A percentile compares a stretch with the other conserved stretches of the same genome.
These are phyloP conservation scores for Poecilus cupreus DNA, from an alignment of 2,888 invertebrate genomes.

Conservation along the genomic window DNA sequence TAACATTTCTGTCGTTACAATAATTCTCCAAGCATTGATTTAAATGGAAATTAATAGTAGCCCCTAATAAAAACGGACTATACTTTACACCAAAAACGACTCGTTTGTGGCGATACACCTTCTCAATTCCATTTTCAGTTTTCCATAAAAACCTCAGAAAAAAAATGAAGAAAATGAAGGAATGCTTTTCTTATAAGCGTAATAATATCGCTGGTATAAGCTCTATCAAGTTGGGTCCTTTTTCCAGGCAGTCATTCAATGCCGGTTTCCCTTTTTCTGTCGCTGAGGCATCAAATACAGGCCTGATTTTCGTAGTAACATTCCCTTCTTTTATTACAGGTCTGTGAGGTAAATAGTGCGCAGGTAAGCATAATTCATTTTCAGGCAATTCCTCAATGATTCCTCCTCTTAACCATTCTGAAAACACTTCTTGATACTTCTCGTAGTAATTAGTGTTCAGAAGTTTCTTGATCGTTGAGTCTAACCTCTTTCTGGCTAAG, in stretches of 20 bases:
- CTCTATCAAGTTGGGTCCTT: background rate
- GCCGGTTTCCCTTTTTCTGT: constrained; percentile 56
- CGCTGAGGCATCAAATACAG: constrained; percentile 66
- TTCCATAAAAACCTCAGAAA: constrained; percentile 64
- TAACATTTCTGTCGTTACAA: background rate
- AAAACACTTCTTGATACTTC: constrained; percentile 61
- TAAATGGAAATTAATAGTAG: constrained; percentile 24
- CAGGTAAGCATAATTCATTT: constrained; percentile 6
- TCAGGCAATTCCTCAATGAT: constrained; percentile 50
- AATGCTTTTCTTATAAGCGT: constrained; percentile 66
- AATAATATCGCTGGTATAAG: background rate
- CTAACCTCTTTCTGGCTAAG: background rate
- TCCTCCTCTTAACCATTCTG: constrained; percentile 63
- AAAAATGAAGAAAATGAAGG: constrained; percentile 64
- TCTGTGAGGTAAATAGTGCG: constrained; percentile 63
- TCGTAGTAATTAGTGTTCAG: constrained; percentile 60
- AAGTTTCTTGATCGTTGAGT: background rate
- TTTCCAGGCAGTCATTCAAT: background rate
- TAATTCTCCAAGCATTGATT: background rate
- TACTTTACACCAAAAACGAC: constrained; percentile 32
- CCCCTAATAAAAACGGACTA: constrained; percentile 59
- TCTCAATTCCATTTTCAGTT: constrained; percentile 36
- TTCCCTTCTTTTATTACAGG: constrained; percentile 63
- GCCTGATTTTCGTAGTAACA: constrained; percentile 64
- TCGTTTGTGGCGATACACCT: constrained; percentile 2